Evolutionary conservation across 1,140 invertebrate genomes (phyloP), one percentile per base, ranked within the genome.

Genomic region (Pollicipes pollicipes): DNA sequence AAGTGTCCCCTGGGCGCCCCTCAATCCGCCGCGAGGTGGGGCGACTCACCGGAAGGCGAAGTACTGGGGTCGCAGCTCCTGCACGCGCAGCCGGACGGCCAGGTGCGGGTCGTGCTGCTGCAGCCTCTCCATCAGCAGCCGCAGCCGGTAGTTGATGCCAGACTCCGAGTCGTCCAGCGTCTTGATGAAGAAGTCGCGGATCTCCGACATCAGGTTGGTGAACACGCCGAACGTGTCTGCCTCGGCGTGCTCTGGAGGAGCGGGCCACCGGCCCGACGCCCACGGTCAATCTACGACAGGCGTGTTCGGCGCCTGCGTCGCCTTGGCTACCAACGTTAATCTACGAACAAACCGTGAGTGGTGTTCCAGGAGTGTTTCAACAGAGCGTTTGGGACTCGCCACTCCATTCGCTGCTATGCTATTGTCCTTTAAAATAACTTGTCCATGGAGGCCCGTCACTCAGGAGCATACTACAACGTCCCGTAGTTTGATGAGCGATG

Each of bases 201-300:
- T 97, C 81, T 98, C 95, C 0, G 87, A 87, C 95, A 98, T 98
- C 30, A 98, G 80, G 79, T 95, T 93, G 1, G 95, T 98, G 77
- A 98, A 99, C 77, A 94, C 96, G 79, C 95, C 98, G 79, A 99
- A 99, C 71, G 92, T 90, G 79, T 99, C 97, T 0, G 95, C 92
- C 80, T 99, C 97, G 0, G 96, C 95, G 79, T 91, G 84, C 78
- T 90, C 94, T 93, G 80, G 68, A 84, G n/a, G n/a, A 84, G 74
- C 75, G 76, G n/a, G n/a, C n/a, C n/a, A n/a, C n/a, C n/a, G n/a
- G n/a, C n/a, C n/a, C n/a, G n/a, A n/a, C n/a, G n/a, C n/a, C n/a
- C n/a, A n/a, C n/a, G n/a, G n/a, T n/a, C n/a, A n/a, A n/a, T n/a
- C n/a, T n/a, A n/a, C n/a, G 74, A 64, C 37, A 73, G 71, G n/a